Conservation (phyloP, 2,888 invertebrate species). For the Ischnus inquisitorius region DNA sequence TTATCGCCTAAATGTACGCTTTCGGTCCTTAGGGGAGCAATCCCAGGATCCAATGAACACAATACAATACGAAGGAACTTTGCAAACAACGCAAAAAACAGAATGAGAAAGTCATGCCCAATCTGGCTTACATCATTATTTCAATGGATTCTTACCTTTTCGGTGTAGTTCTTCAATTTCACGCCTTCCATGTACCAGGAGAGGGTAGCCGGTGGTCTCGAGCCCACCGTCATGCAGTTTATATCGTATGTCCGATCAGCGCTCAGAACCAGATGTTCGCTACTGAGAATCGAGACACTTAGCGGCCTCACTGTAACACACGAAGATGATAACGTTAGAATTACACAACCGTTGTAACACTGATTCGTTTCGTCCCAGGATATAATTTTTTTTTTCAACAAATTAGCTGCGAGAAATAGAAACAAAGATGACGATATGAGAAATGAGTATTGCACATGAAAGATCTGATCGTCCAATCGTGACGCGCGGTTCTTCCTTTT, state of each 20-base stretch:
- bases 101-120: too few relatives aligned
- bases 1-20: too few relatives aligned
- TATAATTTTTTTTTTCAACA: slow-evolving; percentile 29
- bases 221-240: slow-evolving; percentile 93
- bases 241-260: slow-evolving; percentile 94
- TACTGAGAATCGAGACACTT: slow-evolving; percentile 91
- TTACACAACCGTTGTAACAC: background rate
- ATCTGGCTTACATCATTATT: background rate
- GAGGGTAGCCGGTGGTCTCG: slow-evolving; percentile 93
- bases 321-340: slow-evolving; percentile 69
- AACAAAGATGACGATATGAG: slow-evolving; percentile 69
- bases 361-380: slow-evolving; percentile 24
- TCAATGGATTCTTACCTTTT: slow-evolving; percentile 85
- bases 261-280: slow-evolving; percentile 92
- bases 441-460: slow-evolving; percentile 58
- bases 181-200: slow-evolving; percentile 94
- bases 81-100: too few relatives aligned
- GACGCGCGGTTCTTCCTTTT: slow-evolving; percentile 24
- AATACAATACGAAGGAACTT: too few relatives aligned
- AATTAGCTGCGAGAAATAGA: slow-evolving; percentile 53
- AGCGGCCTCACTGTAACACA: slow-evolving; percentile 91
- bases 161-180: slow-evolving; percentile 87
- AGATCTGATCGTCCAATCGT: slow-evolving; percentile 28
- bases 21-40: too few relatives aligned
- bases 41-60: too few relatives aligned